Percentiles rank a stretch among this genome's conserved stretches.
phyloP scores from a whole-genome alignment of 1,140 invertebrate species.

The Papilio helenus region DNA sequence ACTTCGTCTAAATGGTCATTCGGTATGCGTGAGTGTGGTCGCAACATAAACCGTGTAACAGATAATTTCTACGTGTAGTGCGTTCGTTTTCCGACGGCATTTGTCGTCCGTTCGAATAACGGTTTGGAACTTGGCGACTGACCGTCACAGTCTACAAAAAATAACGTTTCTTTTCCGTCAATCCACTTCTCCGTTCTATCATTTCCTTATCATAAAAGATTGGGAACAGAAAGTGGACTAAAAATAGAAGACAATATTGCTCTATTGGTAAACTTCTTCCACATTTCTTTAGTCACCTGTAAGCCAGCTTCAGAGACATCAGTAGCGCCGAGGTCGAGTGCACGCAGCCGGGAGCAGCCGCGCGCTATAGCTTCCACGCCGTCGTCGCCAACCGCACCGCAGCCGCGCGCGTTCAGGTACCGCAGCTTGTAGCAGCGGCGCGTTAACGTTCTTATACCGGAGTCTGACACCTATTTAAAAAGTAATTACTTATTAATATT shows the following conservation, averaged over 20 bases:
- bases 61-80: constrained; percentile 50
- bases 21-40: constrained; percentile 42
- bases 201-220: too few species aligned
- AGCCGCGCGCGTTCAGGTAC: constrained; percentile 95
- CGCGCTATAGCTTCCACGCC: constrained; percentile 92
- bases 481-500: constrained; percentile 10
- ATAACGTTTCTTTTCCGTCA: too few species aligned
- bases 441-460: constrained; percentile 93
- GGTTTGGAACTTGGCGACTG: constrained; percentile 47
- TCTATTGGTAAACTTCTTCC: background rate
- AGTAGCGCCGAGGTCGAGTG: constrained; percentile 95
- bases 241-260: too few species aligned
- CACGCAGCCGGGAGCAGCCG: constrained; percentile 91
- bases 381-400: constrained; percentile 95
- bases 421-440: constrained; percentile 94
- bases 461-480: constrained; percentile 88
- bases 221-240: too few species aligned
- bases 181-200: too few species aligned
- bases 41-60: constrained; percentile 31
- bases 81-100: constrained; percentile 51
- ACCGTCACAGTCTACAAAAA: constrained; percentile 40
- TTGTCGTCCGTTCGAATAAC: constrained; percentile 58
- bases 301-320: constrained; percentile 95
- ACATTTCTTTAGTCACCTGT: constrained; percentile 67
- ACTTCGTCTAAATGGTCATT: constrained; percentile 39